These are phyloP conservation scores for Drosophila dunni DNA, from an alignment of 1,140 invertebrate genomes.

Conservation along the genomic window DNA sequence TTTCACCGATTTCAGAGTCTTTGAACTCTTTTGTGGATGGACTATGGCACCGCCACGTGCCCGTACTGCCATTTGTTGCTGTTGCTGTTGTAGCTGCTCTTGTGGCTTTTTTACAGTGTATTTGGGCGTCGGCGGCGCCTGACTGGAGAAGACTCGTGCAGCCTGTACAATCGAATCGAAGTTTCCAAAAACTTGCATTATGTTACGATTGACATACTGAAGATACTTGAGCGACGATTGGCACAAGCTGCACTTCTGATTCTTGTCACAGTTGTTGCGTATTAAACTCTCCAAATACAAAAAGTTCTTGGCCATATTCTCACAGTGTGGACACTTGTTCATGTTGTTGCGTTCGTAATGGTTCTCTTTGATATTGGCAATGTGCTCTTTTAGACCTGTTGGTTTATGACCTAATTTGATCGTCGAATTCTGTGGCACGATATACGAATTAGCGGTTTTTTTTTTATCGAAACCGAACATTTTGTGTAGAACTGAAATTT, in stretches of 20 bases:
- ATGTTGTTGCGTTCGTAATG: slow-evolving; percentile 19
- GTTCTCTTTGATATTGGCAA: slow-evolving; percentile 52
- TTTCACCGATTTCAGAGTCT: slow-evolving; percentile 26
- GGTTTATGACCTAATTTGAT: slow-evolving; percentile 50
- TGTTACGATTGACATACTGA: slow-evolving; percentile 75
- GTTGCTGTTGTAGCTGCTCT: not conserved
- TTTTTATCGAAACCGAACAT: slow-evolving; percentile 74
- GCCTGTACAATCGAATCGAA: slow-evolving; percentile 68
- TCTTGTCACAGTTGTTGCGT: slow-evolving; percentile 62
- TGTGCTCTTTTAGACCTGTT: slow-evolving; percentile 38
- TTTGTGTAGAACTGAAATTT: slow-evolving; percentile 78
- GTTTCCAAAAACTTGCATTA: slow-evolving; percentile 74
- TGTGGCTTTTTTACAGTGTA: slow-evolving; percentile 49
- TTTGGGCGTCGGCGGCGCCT: slow-evolving; percentile 60
- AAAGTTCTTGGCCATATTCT: slow-evolving; percentile 82
- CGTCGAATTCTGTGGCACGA: slow-evolving; percentile 76
- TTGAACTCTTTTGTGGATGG: slow-evolving; percentile 27
- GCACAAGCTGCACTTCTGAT: slow-evolving; percentile 66
- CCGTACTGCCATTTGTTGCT: not conserved
- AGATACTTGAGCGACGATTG: slow-evolving; percentile 74
- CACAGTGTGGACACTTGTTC: slow-evolving; percentile 70
- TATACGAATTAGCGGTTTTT: slow-evolving; percentile 46
- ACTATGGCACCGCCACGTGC: slow-evolving; percentile 50
- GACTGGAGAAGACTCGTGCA: slow-evolving; percentile 57
- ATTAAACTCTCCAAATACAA: slow-evolving; percentile 80